Evolutionary conservation across 2,113 vertebrate species (phyloP).

Genomic region (Hassar affinis): DNA sequence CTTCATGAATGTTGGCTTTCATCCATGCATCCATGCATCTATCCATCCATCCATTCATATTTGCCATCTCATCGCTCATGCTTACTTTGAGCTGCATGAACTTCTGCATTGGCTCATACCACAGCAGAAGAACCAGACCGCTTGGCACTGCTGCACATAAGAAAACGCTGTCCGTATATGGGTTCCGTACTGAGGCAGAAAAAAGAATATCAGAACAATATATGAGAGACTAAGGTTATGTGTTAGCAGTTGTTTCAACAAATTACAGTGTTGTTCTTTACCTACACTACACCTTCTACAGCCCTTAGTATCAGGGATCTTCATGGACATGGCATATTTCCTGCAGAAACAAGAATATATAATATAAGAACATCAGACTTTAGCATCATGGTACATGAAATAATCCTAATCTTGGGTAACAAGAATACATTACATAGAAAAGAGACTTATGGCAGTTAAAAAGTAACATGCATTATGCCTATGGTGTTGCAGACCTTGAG

Average conservation of each 20-base stretch:
- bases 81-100: slow-evolving; percentile 79
- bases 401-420: neutral
- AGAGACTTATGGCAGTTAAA: neutral
- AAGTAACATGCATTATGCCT: neutral
- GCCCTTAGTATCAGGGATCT: slow-evolving; percentile 79
- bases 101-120: slow-evolving; percentile 78
- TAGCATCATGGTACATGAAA: neutral
- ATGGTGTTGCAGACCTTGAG: slow-evolving; percentile 36
- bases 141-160: slow-evolving; percentile 70
- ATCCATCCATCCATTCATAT: neutral
- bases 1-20: neutral
- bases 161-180: slow-evolving; percentile 74
- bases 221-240: neutral
- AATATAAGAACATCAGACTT: neutral
- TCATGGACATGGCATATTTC: slow-evolving; percentile 73
- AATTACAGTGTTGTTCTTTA: slow-evolving; percentile 22
- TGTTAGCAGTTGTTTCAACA: neutral
- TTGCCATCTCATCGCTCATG: neutral
- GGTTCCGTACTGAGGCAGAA: slow-evolving; percentile 69
- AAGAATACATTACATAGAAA: neutral
- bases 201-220: slow-evolving; percentile 10
- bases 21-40: neutral
- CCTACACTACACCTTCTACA: slow-evolving; percentile 60
- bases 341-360: slow-evolving; percentile 53
- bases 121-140: slow-evolving; percentile 74